Evolutionary conservation across 2,797 vertebrate genomes (phyloP).

Genomic region (Mormyrops boulengeri): DNA sequence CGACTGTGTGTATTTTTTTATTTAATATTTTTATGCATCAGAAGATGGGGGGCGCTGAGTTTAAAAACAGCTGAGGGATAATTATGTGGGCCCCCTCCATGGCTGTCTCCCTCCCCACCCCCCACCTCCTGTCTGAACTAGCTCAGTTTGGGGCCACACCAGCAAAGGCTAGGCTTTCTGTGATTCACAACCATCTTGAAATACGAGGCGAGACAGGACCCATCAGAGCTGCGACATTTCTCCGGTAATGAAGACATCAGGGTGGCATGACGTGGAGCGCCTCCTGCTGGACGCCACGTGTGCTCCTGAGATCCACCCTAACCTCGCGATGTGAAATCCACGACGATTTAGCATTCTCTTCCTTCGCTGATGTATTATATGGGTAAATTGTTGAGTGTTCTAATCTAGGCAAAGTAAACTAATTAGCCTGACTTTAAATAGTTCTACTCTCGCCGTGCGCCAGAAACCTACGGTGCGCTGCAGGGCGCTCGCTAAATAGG

Average conservation of each 20-base stretch:
- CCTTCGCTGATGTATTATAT: not conserved
- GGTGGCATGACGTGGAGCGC: not conserved
- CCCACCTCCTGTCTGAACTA: not conserved
- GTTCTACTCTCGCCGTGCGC: not conserved
- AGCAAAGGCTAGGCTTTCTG: not conserved
- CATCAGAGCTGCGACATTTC: not conserved
- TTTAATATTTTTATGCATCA: not conserved
- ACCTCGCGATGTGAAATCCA: not conserved
- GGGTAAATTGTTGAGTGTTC: slow-evolving; percentile 2
- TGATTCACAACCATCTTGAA: not conserved
- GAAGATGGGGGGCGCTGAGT: not conserved
- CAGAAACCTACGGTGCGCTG: slow-evolving; percentile 1
- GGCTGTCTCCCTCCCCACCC: not conserved
- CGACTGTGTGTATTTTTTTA: not conserved
- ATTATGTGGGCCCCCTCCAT: not conserved
- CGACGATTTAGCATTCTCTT: not conserved
- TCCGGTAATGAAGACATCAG: not conserved
- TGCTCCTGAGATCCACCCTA: not conserved
- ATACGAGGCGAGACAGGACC: not conserved
- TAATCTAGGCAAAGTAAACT: slow-evolving; percentile 14
- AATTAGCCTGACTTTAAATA: slow-evolving; percentile 9
- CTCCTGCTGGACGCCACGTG: not conserved
- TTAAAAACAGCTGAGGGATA: slow-evolving; percentile 13
- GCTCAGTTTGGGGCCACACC: not conserved
- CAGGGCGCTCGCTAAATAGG: slow-evolving; percentile 11